Conservation (phyloP, 2,888 invertebrate genomes). For the Caenorhabditis drosophilae region DNA sequence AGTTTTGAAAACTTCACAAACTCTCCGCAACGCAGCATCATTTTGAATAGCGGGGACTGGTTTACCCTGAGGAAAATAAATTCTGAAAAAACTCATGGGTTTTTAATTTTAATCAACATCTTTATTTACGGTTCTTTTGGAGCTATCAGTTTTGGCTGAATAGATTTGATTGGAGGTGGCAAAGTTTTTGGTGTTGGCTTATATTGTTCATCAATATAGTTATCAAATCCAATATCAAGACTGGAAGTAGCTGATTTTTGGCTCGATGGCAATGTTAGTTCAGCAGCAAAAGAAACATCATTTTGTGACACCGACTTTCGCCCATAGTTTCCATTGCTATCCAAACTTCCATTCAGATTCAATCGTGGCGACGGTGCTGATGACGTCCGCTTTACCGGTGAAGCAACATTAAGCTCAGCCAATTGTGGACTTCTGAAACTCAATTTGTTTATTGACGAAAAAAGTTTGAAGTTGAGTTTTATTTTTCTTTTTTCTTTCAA, state of each 20-base stretch:
- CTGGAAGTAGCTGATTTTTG: conserved; percentile 8
- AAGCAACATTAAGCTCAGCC: conserved; percentile 33
- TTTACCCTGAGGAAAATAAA: conserved; percentile 65
- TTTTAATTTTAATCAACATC: too few species aligned
- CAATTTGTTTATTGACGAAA: background rate
- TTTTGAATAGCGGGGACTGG: conserved; percentile 60
- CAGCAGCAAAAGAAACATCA: conserved; percentile 21
- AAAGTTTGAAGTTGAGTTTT: background rate
- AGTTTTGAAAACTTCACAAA: conserved; percentile 57
- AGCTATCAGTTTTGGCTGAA: conserved; percentile 27
- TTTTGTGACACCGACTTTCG: conserved; percentile 29
- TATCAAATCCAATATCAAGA: conserved; percentile 14
- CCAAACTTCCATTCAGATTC: conserved; percentile 30
- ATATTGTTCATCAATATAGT: conserved; percentile 32
- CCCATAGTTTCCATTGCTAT: conserved; percentile 33
- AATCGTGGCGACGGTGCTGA: conserved; percentile 24
- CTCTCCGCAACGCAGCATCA: conserved; percentile 56
- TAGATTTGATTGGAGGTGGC: conserved; percentile 19
- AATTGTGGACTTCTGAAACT: conserved; percentile 29
- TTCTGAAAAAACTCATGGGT: conserved; percentile 25
- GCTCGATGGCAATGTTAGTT: conserved; percentile 21
- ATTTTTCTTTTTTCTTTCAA: background rate
- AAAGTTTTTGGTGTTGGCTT: conserved; percentile 29
- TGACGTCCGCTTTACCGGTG: conserved; percentile 28
- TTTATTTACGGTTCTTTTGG: conserved; percentile 41